Evolutionary conservation across 2,797 vertebrate genomes (phyloP), one percentile per base, ranked within the genome.

Genomic region (Pterois miles): DNA sequence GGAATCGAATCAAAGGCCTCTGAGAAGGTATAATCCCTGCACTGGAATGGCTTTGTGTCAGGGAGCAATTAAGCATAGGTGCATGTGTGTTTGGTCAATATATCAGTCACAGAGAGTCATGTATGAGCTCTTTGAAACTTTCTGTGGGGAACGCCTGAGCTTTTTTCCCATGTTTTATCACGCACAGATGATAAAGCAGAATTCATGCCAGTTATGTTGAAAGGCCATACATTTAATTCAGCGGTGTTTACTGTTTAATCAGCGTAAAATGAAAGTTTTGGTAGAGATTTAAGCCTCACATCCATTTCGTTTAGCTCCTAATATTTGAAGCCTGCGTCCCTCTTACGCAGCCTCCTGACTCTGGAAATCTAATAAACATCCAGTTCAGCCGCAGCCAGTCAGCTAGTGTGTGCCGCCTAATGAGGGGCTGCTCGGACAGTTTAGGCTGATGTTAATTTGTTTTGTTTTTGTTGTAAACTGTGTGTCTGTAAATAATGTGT

Each of bases 401-500:
- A 77, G 73, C 22, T 27, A 59, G 59, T 84, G 79, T 68, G 78
- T 63, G 76, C 62, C 9, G 31, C 67, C 78, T 92, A 92, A 91
- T 89, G 88, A 92, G 86, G 74, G 58, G 56, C 80, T 53, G 71
- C 72, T 86, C 10, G 0, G 75, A 78, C 71, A 71, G 58, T 76
- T 81, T 71, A 67, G 74, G 62, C 66, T 74, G 74, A 86, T 88
- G 83, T 91, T 80, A 73, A 89, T 90, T 91, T 88, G 80, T 88
- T 89, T 91, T 70, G 83, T 88, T 92, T 92, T 91, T 93, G 85
- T 92, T 87, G 82, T 87, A 80, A 92, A 83, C 85, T 89, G 78
- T 89, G 79, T 82, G 77, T 88, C 88, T 93, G 86, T 88, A 90
- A 92, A 91, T 92, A 90, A 91, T 89, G 85, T 87, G 88, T 84